Evolutionary conservation across 64 coral and sea anemone species (phyloP), one percentile per base, ranked within the genome.

Genomic region (Porites australiensis): DNA sequence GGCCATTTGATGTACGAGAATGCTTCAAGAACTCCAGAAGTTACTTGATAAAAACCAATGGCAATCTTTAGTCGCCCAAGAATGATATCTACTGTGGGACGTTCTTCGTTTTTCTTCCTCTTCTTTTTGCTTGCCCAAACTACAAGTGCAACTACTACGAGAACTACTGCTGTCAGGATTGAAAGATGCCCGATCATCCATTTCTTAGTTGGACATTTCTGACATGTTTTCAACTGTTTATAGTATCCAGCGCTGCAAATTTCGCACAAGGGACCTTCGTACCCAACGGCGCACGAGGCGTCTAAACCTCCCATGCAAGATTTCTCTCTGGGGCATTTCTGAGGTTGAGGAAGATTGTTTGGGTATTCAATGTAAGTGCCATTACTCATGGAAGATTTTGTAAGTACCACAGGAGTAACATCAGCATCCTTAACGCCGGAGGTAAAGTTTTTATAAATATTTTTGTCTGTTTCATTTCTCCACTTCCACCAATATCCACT

Each of bases 31-130:
- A 79, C 58, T 4, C 77, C 88, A 3, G 53, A 47, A n/a, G 75
- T 82, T 3, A 90, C 88, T 70, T 90, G 88, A 77, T 90, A 90
- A 14, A 90, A 90, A 4, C 88, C 88, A 23, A 90, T 72, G 16
- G 82, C 48, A 19, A 90, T 90, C 16, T 90, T 90, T 1, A 90
- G 58, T 13, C 88, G 46, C 13, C 76, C 76, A 3, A 90, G 21
- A 54, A 80, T 37, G 3, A 90, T 43, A 27, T 90, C 88, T 4
- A 90, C 22, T 0, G 19, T 27, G 19, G 77, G 13, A 3, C 88
- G 64, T 19, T 20, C 61, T 4, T 43, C 55, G 8, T 19, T 44
- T 21, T 48, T 50, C 21, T 81, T 90, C 20, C 46, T 90, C 5
- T 57, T 90, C 14, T 20, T 50, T 90, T 71, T 90, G 57, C 65